Evolutionary conservation across 2,113 vertebrate genomes (phyloP).

Genomic region (Natator depressus): DNA sequence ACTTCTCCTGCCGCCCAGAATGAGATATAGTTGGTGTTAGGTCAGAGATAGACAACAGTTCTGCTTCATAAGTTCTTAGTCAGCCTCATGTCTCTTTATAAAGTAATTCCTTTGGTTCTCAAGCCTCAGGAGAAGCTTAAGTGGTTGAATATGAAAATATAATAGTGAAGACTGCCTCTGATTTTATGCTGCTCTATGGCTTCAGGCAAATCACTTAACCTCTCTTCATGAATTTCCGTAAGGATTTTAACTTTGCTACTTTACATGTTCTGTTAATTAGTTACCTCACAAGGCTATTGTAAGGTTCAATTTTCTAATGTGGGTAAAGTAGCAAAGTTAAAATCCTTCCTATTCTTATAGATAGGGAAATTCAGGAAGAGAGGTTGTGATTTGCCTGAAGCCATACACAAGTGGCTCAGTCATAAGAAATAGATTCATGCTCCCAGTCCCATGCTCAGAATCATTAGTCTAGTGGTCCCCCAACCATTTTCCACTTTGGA

Average conservation of each 20-base stretch:
- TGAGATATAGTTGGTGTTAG: too few relatives aligned
- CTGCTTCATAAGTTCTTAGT: too few relatives aligned
- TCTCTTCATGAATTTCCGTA: background rate
- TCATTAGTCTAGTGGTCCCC: background rate
- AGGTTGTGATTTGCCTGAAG: background rate
- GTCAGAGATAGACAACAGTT: too few relatives aligned
- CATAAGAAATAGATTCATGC: background rate
- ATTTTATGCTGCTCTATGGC: background rate
- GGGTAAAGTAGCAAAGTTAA: background rate
- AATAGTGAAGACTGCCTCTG: too few relatives aligned
- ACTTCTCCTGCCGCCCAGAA: too few relatives aligned
- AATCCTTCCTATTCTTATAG: background rate
- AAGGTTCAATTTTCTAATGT: too few relatives aligned
- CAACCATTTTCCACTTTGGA: background rate
- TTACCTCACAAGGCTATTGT: too few relatives aligned
- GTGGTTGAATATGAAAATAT: too few relatives aligned
- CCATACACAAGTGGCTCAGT: fast-evolving
- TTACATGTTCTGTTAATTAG: background rate
- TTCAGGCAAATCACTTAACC: background rate
- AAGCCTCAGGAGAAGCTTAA: too few relatives aligned
- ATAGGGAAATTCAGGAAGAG: background rate
- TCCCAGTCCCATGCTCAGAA: fast-evolving
- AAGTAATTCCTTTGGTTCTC: too few relatives aligned
- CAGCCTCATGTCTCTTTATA: too few relatives aligned
- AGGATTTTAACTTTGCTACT: background rate